Base-by-base conservation (phyloP, 1,140 invertebrate species). In the Zaprionus tsacasi region DNA sequence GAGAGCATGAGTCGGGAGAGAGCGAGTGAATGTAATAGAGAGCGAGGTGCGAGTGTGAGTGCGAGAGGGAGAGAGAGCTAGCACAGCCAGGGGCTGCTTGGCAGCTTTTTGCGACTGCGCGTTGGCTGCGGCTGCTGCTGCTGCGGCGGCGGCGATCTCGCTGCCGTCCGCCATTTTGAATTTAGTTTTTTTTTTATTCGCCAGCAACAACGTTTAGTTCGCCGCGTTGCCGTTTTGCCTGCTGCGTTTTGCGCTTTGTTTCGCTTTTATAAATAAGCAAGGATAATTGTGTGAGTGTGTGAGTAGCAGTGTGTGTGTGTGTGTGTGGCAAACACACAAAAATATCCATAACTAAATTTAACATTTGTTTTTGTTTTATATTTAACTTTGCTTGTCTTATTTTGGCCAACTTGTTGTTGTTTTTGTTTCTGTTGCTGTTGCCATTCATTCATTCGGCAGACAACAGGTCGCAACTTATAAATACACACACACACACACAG, bases 281-380 rank as follows among this genome's bases (percentile, higher is more conserved):
- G 74, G 78, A 77, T 77, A 77, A 71, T 66, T 58, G 10, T 17
- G 30, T 27, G 17, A 45, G 43, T 17, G 2, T 45, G n/a, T n/a
- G n/a, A n/a, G n/a, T n/a, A n/a, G n/a, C n/a, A n/a, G n/a, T n/a
- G 72, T 63, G 43, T 43, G 11, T 64, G 11, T 27, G 27, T 17
- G 27, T 58, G 48, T 59, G 70, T 72, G 43, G 67, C 64, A 63
- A 52, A 72, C 64, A 73, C 68, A 73, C 68, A 67, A 71, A 75
- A 74, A 85, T 78, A 79, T 80, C 78, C 82, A 86, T 82, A 87
- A 87, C 85, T 88, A 88, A 89, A 85, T 79, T 85, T 89, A 88
- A 88, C 75, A 89, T 76, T 85, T 88, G 86, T 88, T 89, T 79
- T 76, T 68, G 83, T 72, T 89, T 85, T 88, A 89, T 89, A 78